Evolutionary conservation across 2,113 vertebrate genomes (phyloP).

Genomic region (Callipepla californica): DNA sequence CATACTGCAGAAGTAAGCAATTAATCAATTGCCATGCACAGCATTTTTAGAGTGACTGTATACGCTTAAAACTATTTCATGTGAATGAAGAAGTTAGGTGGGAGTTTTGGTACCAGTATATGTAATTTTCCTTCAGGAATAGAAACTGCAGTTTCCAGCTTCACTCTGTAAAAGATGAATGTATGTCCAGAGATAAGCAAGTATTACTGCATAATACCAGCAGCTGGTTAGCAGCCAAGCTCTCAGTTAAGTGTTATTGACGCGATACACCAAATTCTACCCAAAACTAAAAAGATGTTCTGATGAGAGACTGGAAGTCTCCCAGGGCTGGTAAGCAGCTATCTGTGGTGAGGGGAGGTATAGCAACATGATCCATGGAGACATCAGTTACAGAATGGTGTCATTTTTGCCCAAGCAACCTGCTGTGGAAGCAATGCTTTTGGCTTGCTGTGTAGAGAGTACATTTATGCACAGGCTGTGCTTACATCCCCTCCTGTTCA

Average conservation of each 20-base stretch:
- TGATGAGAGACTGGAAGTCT: constrained; percentile 41
- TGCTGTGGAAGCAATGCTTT: not conserved
- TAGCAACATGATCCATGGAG: not conserved
- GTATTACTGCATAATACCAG: not conserved
- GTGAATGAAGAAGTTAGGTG: not conserved
- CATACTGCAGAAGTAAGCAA: not conserved
- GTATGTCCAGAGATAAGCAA: constrained; percentile 14
- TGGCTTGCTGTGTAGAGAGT: not conserved
- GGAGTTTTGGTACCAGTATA: not conserved
- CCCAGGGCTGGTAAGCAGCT: not conserved
- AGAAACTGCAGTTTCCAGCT: not conserved
- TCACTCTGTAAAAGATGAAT: not conserved
- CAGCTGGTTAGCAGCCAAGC: not conserved
- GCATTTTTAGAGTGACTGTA: not conserved
- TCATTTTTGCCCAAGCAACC: not conserved
- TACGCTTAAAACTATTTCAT: not conserved
- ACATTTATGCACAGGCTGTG: not conserved
- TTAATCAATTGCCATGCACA: not conserved
- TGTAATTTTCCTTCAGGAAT: not conserved
- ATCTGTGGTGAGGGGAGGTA: not conserved
- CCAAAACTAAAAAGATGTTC: not conserved
- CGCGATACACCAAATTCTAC: not conserved
- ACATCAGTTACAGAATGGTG: not conserved
- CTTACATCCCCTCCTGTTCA: not conserved
- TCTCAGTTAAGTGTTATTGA: not conserved